Conservation (phyloP, 2,797 vertebrate genomes). For the Xenops minutus region DNA sequence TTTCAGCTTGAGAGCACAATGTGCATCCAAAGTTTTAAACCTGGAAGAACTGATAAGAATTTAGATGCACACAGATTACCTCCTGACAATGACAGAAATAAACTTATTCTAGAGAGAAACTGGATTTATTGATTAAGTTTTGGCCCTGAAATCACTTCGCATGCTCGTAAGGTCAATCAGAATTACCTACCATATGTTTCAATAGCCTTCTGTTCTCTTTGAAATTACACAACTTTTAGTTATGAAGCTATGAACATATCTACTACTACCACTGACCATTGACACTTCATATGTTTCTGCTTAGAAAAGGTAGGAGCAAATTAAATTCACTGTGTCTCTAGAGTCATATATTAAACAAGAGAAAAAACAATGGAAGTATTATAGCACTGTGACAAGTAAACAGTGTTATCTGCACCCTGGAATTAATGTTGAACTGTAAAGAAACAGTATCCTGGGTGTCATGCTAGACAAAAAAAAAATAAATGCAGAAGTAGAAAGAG, state of each 20-base stretch:
- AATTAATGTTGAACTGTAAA: slow-evolving; percentile 13
- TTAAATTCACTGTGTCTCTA: background rate
- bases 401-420: background rate
- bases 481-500: background rate
- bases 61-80: slow-evolving; percentile 53
- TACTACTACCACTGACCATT: background rate
- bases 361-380: background rate
- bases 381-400: background rate
- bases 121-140: slow-evolving; percentile 31
- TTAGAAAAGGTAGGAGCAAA: slow-evolving; percentile 4
- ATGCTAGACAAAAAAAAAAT: background rate
- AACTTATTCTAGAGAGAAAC: slow-evolving; percentile 48
- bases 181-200: slow-evolving; percentile 28
- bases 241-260: background rate
- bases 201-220: background rate
- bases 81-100: slow-evolving; percentile 31
- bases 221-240: slow-evolving; percentile 18
- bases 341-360: background rate
- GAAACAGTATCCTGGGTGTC: background rate
- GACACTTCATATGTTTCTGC: background rate
- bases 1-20: slow-evolving; percentile 67
- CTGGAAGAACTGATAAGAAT: slow-evolving; percentile 50
- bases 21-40: slow-evolving; percentile 64
- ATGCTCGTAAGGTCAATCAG: slow-evolving; percentile 44
- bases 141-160: slow-evolving; percentile 19